Evolutionary conservation across 1,140 invertebrate genomes (phyloP).

Genomic region (Antheraea pernyi): DNA sequence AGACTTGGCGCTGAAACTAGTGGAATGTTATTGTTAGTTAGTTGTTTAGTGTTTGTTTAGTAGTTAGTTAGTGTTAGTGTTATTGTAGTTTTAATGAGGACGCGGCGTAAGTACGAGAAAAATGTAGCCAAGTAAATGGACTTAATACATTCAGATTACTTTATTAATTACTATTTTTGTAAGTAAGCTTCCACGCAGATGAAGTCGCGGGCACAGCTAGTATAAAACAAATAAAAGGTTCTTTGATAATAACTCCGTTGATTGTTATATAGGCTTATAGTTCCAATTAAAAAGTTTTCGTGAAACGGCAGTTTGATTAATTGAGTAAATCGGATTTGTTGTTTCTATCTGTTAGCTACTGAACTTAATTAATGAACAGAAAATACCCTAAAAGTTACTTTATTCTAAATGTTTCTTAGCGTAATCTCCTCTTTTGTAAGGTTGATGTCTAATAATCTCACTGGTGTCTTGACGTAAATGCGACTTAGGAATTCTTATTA

Average conservation of each 20-base stretch:
- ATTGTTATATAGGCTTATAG: slow-evolving; percentile 5
- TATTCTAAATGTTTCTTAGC: slow-evolving; percentile 33
- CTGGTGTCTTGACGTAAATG: slow-evolving; percentile 67
- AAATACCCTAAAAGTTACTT: slow-evolving; percentile 18
- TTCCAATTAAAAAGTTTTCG: slow-evolving; percentile 11
- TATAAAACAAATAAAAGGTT: too few relatives aligned
- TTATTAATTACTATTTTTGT: too few relatives aligned
- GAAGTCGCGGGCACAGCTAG: too few relatives aligned
- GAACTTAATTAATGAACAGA: slow-evolving; percentile 17
- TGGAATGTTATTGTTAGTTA: too few relatives aligned
- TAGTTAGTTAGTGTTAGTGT: too few relatives aligned
- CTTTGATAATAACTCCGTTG: background rate
- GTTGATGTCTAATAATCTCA: slow-evolving; percentile 55
- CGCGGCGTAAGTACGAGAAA: too few relatives aligned
- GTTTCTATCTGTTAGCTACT: slow-evolving; percentile 6
- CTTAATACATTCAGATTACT: too few relatives aligned
- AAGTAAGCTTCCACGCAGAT: too few relatives aligned
- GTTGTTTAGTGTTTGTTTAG: too few relatives aligned
- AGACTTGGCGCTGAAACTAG: too few relatives aligned
- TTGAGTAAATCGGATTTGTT: slow-evolving; percentile 13
- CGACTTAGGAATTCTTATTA: slow-evolving; percentile 69
- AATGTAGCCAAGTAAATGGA: too few relatives aligned
- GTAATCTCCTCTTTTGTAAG: slow-evolving; percentile 61
- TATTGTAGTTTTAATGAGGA: too few relatives aligned
- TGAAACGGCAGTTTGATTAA: slow-evolving; percentile 3